phyloP scores from a whole-genome alignment of 2,797 vertebrate genomes.

The Toxotes lorentzi region DNA sequence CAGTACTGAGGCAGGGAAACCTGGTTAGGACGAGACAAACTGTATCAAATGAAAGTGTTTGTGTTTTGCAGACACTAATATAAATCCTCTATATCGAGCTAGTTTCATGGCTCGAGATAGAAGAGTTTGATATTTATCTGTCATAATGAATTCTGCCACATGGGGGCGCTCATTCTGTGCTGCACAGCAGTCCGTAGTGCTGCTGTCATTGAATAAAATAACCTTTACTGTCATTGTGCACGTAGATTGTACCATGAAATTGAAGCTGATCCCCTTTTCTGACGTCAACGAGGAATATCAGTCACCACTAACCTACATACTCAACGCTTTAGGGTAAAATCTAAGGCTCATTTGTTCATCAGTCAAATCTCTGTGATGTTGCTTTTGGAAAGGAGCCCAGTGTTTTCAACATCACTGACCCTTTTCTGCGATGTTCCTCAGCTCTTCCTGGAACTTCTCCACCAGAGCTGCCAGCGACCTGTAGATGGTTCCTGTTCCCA shows the following conservation, averaged over 20 bases:
- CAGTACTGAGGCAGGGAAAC: slow-evolving; percentile 43
- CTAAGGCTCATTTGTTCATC: no score
- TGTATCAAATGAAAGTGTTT: no score
- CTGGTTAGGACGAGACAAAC: slow-evolving; percentile 41
- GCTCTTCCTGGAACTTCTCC: slow-evolving; percentile 73
- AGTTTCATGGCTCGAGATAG: no score
- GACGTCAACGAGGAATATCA: background rate
- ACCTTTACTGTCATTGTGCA: no score
- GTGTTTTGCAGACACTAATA: no score
- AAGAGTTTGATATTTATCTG: no score
- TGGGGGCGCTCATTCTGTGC: slow-evolving; percentile 7
- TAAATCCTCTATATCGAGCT: no score
- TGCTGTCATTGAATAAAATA: background rate
- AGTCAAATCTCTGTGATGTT: background rate
- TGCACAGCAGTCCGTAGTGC: background rate
- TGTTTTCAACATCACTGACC: slow-evolving; percentile 58
- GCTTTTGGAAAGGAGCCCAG: background rate
- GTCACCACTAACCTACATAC: background rate
- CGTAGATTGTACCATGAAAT: no score
- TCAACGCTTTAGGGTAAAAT: background rate
- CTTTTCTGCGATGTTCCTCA: slow-evolving; percentile 63
- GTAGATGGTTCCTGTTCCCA: slow-evolving; percentile 73
- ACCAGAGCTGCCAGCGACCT: slow-evolving; percentile 71
- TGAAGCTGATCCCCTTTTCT: background rate
- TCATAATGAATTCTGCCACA: background rate